Percentiles rank a stretch among this genome's conserved stretches.
Evolutionary conservation across 2,888 invertebrate genomes (phyloP).

Genomic region (Hyposoter dolosus): DNA sequence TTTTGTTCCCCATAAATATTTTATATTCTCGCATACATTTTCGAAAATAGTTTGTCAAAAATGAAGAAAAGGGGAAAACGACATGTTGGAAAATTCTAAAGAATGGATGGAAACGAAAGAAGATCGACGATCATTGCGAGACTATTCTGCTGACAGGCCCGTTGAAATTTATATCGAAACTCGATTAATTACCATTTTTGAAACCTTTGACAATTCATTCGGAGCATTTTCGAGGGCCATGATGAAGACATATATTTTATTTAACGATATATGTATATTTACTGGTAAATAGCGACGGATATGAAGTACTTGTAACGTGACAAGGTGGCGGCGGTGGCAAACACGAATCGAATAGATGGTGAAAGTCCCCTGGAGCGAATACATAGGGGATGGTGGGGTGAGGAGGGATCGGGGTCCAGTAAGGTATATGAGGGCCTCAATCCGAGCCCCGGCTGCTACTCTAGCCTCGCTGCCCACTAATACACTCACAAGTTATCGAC

Average conservation of each 20-base stretch:
- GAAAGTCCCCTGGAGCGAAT: conserved; percentile 80
- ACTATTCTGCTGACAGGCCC: too few relatives aligned
- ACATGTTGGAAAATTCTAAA: neutral
- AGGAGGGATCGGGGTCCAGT: conserved; percentile 78
- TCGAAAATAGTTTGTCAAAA: neutral
- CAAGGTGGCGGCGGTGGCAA: conserved; percentile 78
- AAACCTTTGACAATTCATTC: conserved; percentile 39
- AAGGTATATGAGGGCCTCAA: conserved; percentile 85
- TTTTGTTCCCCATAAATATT: neutral
- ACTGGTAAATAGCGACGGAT: conserved; percentile 64
- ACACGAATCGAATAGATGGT: conserved; percentile 81
- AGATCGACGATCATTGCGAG: neutral
- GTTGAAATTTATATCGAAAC: conserved; percentile 1
- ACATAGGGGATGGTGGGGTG: conserved; percentile 72
- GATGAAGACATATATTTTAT: neutral
- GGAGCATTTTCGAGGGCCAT: conserved; percentile 63
- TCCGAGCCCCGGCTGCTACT: conserved; percentile 82
- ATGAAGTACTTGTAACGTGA: conserved; percentile 80
- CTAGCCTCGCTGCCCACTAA: conserved; percentile 83
- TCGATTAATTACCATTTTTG: conserved; percentile 15
- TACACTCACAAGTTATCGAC: conserved; percentile 77
- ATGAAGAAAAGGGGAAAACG: neutral
- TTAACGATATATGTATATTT: conserved; percentile 4
- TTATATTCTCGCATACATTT: neutral
- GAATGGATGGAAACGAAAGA: neutral